Evolutionary conservation across 2,888 invertebrate species (phyloP).

Genomic region (Muscina levida): DNA sequence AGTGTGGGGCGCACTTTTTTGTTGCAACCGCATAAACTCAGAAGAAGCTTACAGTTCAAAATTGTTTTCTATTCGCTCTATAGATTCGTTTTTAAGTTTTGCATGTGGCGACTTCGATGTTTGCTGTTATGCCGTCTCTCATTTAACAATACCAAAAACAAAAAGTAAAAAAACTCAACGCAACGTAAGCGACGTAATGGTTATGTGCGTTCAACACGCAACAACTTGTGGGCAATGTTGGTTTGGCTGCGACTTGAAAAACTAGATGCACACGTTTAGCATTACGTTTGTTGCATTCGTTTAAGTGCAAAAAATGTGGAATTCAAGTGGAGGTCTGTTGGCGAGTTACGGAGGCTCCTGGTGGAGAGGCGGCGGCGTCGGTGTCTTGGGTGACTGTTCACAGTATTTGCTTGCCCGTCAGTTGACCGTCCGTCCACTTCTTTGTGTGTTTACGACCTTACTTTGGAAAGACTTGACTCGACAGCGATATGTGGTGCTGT

Average conservation of each 20-base stretch:
- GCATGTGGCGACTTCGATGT: neutral
- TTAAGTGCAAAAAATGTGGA: constrained; percentile 14
- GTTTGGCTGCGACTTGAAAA: constrained; percentile 16
- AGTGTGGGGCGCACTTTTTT: too few relatives aligned
- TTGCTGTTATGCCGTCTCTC: neutral
- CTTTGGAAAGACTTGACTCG: neutral
- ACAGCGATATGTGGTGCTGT: constrained; percentile 10
- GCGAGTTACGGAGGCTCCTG: neutral
- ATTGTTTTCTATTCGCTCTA: neutral
- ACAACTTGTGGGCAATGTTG: constrained; percentile 31
- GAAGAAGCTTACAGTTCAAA: too few relatives aligned
- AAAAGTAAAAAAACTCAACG: constrained; percentile 21
- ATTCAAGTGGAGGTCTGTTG: constrained; percentile 2
- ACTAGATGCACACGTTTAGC: constrained; percentile 31
- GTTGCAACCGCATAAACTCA: too few relatives aligned
- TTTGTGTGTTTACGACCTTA: constrained; percentile 5
- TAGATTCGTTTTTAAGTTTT: constrained; percentile 7
- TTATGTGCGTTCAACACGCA: constrained; percentile 65
- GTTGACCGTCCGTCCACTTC: neutral
- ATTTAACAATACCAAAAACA: constrained; percentile 12
- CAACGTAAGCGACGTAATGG: constrained; percentile 48
- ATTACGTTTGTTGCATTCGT: neutral
- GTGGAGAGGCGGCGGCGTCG: neutral
- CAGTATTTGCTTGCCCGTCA: too few relatives aligned
- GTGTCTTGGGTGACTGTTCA: neutral